These are phyloP conservation scores for Todiramphus chloris DNA, from an alignment of 2,113 vertebrate genomes.

Conservation along the genomic window DNA sequence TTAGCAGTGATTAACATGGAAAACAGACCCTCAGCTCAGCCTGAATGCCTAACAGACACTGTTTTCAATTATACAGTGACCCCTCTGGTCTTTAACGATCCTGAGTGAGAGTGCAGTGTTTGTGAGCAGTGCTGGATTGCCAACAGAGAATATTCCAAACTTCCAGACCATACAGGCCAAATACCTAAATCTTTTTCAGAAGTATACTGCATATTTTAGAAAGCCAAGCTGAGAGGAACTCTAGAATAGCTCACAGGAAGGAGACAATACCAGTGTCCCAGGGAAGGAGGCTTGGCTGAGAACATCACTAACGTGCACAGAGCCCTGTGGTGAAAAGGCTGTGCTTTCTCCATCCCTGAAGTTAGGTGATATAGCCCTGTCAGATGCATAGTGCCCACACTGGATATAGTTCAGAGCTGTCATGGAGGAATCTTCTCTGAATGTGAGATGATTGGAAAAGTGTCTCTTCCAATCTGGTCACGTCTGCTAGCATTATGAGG, in stretches of 20 bases:
- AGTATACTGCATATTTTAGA: not conserved
- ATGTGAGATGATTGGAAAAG: not conserved
- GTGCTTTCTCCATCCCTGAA: not conserved
- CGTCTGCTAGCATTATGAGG: not conserved
- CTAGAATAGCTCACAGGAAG: not conserved
- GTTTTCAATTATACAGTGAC: constrained; percentile 40
- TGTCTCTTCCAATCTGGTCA: not conserved
- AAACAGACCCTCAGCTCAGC: constrained; percentile 7
- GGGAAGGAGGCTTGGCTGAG: not conserved
- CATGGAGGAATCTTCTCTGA: not conserved
- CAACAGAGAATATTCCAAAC: not conserved
- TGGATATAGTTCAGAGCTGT: not conserved
- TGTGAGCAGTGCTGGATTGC: not conserved
- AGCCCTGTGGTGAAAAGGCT: not conserved
- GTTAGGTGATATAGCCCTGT: not conserved
- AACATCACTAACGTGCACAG: too few relatives aligned
- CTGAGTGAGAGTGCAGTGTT: not conserved
- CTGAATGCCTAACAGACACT: not conserved
- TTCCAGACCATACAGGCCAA: not conserved
- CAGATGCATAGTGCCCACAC: not conserved
- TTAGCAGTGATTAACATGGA: constrained; percentile 28
- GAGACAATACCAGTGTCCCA: not conserved
- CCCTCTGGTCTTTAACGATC: not conserved
- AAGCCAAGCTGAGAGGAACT: not conserved
- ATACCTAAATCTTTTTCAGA: not conserved